Percentiles rank a stretch among this genome's conserved stretches.
Evolutionary conservation across 1,140 invertebrate genomes (phyloP).

Genomic region (Hylyphantes graminicola): DNA sequence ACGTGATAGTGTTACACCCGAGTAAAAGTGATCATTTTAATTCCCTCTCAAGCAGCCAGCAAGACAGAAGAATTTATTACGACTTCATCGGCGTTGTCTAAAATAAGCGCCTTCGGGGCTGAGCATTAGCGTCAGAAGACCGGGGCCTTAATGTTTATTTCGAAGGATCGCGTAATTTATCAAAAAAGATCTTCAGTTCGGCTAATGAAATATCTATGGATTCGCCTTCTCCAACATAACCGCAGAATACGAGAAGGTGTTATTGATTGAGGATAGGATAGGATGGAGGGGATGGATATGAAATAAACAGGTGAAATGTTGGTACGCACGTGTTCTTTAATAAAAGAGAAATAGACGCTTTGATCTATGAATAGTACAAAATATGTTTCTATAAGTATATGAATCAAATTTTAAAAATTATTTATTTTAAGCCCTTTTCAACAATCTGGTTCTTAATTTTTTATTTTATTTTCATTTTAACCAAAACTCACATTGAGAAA

Average conservation of each 20-base stretch:
- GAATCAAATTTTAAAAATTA: no score
- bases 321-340: neutral
- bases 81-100: neutral
- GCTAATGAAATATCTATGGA: slow-evolving; percentile 54
- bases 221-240: neutral
- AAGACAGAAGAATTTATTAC: slow-evolving; percentile 24
- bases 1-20: slow-evolving; percentile 9
- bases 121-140: slow-evolving; percentile 38
- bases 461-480: no score
- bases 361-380: no score
- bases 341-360: neutral
- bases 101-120: slow-evolving; percentile 28
- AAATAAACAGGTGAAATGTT: no score
- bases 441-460: no score
- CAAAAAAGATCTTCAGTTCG: slow-evolving; percentile 36
- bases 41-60: slow-evolving; percentile 7
- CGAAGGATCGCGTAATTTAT: slow-evolving; percentile 36
- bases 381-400: no score
- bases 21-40: slow-evolving; percentile 27
- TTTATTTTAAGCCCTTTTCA: no score
- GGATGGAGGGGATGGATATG: no score
- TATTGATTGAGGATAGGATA: no score
- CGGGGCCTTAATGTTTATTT: slow-evolving; percentile 47
- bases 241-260: slow-evolving; percentile 21
- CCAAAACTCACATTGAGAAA: no score